Conservation (phyloP, 37 sponge, comb jelly and placozoan genomes). For the Eunapius fragilis region DNA sequence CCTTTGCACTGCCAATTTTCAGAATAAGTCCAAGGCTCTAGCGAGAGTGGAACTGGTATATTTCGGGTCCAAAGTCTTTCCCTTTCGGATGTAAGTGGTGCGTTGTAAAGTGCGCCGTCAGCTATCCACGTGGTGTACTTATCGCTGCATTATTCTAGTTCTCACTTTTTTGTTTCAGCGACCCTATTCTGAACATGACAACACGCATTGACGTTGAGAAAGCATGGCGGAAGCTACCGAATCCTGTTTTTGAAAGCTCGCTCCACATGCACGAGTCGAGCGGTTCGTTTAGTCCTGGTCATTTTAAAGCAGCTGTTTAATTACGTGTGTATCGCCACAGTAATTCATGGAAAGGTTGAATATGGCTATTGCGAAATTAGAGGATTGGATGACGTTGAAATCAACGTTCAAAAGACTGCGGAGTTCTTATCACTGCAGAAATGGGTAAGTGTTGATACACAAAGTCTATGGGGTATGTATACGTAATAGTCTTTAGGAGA, state of each 20-base stretch:
- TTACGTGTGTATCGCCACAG: not conserved
- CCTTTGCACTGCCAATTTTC: not conserved
- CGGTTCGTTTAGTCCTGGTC: not conserved
- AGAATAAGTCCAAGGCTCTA: not conserved
- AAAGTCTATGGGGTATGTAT: too few relatives aligned
- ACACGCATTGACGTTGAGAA: not conserved
- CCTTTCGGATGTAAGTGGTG: not conserved
- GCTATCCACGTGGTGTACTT: not conserved
- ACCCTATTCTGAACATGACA: not conserved
- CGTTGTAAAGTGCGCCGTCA: too few relatives aligned
- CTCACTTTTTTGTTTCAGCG: not conserved
- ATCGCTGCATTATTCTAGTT: not conserved
- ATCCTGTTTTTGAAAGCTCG: not conserved
- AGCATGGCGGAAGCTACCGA: not conserved
- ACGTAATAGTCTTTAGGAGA: not conserved
- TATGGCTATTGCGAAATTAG: conserved; percentile 55
- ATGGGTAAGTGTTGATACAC: conserved; percentile 34
- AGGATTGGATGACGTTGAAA: conserved; percentile 17
- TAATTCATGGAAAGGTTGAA: not conserved
- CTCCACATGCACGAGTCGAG: not conserved
- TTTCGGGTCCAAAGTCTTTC: not conserved
- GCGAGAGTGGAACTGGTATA: not conserved
- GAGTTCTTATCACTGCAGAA: conserved; percentile 33
- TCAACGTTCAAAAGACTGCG: conserved; percentile 44
- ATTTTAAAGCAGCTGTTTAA: too few relatives aligned